Evolutionary conservation across 2,113 vertebrate species (phyloP).

Genomic region (Pedionomus torquatus): DNA sequence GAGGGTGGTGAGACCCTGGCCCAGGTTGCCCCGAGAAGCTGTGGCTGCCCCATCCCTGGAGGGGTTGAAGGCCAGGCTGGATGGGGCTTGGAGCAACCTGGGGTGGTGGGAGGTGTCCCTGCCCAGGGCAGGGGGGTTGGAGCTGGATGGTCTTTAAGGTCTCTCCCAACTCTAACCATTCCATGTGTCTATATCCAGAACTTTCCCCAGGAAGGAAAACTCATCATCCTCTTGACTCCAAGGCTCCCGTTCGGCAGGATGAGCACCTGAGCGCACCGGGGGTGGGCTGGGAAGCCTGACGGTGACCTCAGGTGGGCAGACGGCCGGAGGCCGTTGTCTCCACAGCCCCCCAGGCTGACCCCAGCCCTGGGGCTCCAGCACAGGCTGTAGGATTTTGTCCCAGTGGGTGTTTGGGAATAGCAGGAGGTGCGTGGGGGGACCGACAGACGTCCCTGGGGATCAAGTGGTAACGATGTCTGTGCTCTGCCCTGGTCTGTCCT

Average conservation of each 20-base stretch:
- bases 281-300: background rate
- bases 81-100: too few species aligned
- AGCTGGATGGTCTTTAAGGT: too few species aligned
- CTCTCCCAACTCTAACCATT: too few species aligned
- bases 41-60: too few species aligned
- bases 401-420: background rate
- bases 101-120: too few species aligned
- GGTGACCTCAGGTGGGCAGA: background rate
- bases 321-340: accelerated
- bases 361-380: accelerated
- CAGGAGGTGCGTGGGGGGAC: background rate
- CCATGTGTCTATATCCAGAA: background rate
- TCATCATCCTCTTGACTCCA: accelerated
- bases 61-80: too few species aligned
- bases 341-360: background rate
- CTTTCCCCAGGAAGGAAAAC: background rate
- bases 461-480: background rate
- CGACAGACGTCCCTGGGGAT: background rate
- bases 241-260: background rate
- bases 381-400: background rate
- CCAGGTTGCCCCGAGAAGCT: too few species aligned
- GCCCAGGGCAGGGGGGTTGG: too few species aligned
- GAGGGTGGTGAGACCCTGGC: too few species aligned
- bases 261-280: background rate
- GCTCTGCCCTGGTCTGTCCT: background rate